Conservation (phyloP, 2,113 vertebrate genomes). For the rabbit (Oryctolagus cuniculus) region DNA sequence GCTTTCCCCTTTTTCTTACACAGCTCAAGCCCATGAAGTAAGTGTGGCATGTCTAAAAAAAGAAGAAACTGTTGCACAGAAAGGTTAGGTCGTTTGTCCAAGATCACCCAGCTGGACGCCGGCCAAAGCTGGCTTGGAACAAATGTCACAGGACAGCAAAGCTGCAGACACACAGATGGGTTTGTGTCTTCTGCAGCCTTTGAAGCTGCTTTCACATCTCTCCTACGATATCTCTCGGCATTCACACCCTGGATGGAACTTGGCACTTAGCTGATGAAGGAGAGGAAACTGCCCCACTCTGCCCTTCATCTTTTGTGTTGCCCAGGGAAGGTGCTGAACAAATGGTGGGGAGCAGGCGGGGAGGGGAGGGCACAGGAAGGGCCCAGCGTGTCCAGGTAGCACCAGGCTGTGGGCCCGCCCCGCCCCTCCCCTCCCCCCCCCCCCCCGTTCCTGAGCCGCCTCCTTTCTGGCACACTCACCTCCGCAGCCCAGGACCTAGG, state of each 20-base stretch:
- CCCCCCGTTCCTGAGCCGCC: background rate
- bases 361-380: background rate
- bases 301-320: conserved; percentile 53
- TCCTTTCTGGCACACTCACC: background rate
- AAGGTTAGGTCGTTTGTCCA: background rate
- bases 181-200: background rate
- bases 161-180: background rate
- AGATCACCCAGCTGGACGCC: background rate
- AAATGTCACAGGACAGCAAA: conserved; percentile 8
- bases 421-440: background rate
- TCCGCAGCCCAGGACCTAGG: background rate
- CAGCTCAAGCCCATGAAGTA: background rate
- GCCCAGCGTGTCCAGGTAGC: background rate
- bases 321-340: conserved; percentile 55
- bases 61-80: background rate
- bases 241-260: conserved; percentile 59
- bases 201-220: background rate
- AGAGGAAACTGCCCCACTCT: conserved; percentile 41
- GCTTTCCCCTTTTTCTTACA: background rate
- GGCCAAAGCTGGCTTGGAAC: conserved; percentile 28
- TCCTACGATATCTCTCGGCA: background rate
- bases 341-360: conserved; percentile 48
- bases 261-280: conserved; percentile 65
- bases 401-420: background rate
- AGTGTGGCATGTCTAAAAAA: background rate